Evolutionary conservation across 2,113 vertebrate species (phyloP), one percentile per base, ranked within the genome.

Genomic region (Passerina amoena): DNA sequence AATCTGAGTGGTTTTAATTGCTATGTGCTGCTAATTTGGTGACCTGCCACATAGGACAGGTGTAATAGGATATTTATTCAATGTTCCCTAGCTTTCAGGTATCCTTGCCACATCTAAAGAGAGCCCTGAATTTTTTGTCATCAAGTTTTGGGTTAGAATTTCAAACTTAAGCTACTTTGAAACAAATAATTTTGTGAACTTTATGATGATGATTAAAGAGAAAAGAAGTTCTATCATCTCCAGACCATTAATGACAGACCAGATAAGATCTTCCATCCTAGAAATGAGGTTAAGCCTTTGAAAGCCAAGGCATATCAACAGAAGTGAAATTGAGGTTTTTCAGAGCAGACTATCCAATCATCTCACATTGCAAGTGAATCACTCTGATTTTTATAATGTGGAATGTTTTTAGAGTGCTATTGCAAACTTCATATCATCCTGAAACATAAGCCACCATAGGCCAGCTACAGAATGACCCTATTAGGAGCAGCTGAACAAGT

Each of bases 271-370:
- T 92, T 97, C 86, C 64, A 50, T 73, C 92, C 56, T 80, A 86
- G 80, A 96, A 97, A 91, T 90, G 93, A 96, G 83, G 93, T 82
- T 78, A 95, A 96, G 64, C 47, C 68, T 81, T 85, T 75, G 83
- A 91, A 96, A 98, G 95, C 77, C 81, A 78, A 84, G 56, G 81
- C 66, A 66, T 80, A 96, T 88, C 78, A 97, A 93, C 44, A 92
- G 93, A 96, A 97, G 79, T 59, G 82, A 95, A 97, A 97, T 45
- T 53, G 93, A 91, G 76, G 83, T 97, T 96, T 96, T 96, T 97
- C 88, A 82, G 73, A 91, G 56, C n/a, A 98, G 83, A 82, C 90
- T 95, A 33, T 87, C 91, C 88, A 94, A 88, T 95, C 93, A 64
- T 50, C 86, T 93, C 85, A 83, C 40, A 71, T 82, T 91, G 95